Base-by-base conservation (phyloP, 2,113 vertebrate species). In the Nerophis lumbriciformis region DNA sequence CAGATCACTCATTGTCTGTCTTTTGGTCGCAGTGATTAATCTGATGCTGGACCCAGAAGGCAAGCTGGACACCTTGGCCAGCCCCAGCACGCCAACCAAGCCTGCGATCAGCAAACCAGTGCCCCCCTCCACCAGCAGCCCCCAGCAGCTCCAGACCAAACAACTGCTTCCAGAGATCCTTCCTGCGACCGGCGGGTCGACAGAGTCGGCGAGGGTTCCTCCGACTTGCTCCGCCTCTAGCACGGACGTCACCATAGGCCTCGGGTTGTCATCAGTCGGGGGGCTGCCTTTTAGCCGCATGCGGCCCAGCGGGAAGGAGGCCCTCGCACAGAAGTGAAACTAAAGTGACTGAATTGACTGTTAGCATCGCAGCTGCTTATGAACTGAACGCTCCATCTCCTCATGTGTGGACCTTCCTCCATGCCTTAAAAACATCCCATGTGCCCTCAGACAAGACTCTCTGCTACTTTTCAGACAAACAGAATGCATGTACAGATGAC, bases 31-130 rank as follows among this genome's bases (percentile, higher is more conserved):
- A 99, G 96, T 93, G 15, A 99, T 99, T 78, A 96, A 98, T 53
- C 84, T 94, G 60, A 99, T 99, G 94, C 94, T 99, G 35, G 96
- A 99, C 83, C 96, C 96, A 4, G 96, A 98, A 44, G 96, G 96
- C 62, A 95, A 94, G 58, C 86, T 99, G 80, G 96, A 98, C 38
- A 94, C 94, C 58, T 83, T 96, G 72, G 93, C 94, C 82, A 91
- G 88, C 72, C 89, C 94, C 9, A 67, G 91, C 16, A 75, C 91
- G 5, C 65, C 93, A 35, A 78, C 92, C 9, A 95, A 93, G 75
- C 71, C 85, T 42, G 64, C 36, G 50, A 63, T 65, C n/a, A 3
- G 62, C 78, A 84, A 78, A 75, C 47, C 55, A 6, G 57, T 54
- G 19, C 88, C 90, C 37, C 87, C 92, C 59, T 71, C 85, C 8